These are phyloP conservation scores for Dendrocincla tyrannina DNA, from an alignment of 2,797 vertebrate genomes.

Conservation along the genomic window DNA sequence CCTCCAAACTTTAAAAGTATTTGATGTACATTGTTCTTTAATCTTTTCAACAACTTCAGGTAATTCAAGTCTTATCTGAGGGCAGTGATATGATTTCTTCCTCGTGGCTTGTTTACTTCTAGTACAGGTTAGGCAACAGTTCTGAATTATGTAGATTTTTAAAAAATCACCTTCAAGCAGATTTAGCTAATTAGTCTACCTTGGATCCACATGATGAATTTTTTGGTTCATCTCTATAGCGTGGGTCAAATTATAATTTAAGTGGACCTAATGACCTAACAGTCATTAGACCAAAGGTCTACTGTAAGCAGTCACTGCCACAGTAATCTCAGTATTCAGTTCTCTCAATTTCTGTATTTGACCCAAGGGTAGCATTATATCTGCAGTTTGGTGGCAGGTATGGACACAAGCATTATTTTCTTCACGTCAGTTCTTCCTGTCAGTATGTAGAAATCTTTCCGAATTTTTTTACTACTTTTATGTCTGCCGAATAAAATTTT, in stretches of 20 bases:
- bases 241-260: neutral
- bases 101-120: neutral
- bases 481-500: neutral
- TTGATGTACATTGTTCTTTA: neutral
- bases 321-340: neutral
- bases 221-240: neutral
- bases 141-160: neutral
- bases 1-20: neutral
- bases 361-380: rapidly evolving
- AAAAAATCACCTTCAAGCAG: neutral
- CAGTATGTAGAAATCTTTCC: neutral
- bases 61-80: neutral
- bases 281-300: neutral
- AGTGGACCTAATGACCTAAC: neutral
- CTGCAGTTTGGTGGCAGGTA: neutral
- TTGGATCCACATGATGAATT: neutral
- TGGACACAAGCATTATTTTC: neutral
- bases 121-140: neutral
- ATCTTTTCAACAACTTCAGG: neutral
- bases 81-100: neutral
- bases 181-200: neutral
- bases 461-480: neutral
- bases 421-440: neutral
- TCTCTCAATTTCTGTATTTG: neutral
- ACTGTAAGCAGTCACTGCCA: neutral